Evolutionary conservation across 2,113 vertebrate species (phyloP).

Genomic region (Hyperopisus bebe): DNA sequence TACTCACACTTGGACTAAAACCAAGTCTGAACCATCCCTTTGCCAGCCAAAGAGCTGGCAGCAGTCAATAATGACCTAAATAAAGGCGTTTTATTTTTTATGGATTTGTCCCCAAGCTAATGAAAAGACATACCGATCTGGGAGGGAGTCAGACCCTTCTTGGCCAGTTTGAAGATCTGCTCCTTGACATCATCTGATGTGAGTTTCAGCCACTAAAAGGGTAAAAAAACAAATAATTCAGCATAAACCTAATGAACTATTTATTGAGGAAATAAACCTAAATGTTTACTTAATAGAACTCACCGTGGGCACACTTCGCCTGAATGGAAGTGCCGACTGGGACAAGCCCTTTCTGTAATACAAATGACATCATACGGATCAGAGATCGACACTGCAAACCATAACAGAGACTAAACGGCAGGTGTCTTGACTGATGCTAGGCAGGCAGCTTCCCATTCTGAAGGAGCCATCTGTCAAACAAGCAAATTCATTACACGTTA

Average conservation of each 20-base stretch:
- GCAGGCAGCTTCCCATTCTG: not conserved
- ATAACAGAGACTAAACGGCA: not conserved
- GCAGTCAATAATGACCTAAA: not conserved
- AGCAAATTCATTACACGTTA: not conserved
- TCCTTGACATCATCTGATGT: slow-evolving; percentile 98
- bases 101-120: not conserved
- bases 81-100: not conserved
- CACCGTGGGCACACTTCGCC: slow-evolving; percentile 94
- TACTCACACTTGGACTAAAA: not conserved
- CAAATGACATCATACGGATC: not conserved
- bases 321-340: slow-evolving; percentile 94
- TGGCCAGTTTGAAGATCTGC: slow-evolving; percentile 96
- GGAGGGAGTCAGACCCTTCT: slow-evolving; percentile 94
- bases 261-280: not conserved
- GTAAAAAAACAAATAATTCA: not conserved
- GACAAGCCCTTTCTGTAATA: slow-evolving; percentile 87
- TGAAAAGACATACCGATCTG: slow-evolving; percentile 77
- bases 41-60: not conserved
- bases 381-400: slow-evolving; percentile 20
- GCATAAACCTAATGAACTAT: not conserved
- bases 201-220: slow-evolving; percentile 85
- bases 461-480: not conserved
- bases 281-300: slow-evolving; percentile 49
- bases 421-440: not conserved
- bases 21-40: not conserved